Conservation (phyloP, 2,888 invertebrate species). For the Eristalinus aeneus region DNA sequence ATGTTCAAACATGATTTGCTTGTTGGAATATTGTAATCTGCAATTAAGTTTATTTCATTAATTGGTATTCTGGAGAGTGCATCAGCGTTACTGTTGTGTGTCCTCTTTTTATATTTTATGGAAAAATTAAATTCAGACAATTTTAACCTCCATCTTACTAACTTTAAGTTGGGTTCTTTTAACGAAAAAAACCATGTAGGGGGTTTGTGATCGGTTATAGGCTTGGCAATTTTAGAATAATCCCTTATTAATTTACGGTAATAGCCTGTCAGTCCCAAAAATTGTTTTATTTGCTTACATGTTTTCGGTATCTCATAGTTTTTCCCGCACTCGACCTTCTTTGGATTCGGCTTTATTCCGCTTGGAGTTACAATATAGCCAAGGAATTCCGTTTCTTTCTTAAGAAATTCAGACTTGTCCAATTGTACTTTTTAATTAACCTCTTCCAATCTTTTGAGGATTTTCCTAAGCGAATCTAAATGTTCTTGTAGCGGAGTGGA, state of each 20-base stretch:
- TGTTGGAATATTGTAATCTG: no score
- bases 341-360: slow-evolving; percentile 26
- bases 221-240: not conserved
- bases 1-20: no score
- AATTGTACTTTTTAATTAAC: slow-evolving; percentile 18
- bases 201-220: no score
- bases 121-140: no score
- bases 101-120: no score
- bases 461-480: not conserved
- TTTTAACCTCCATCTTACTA: no score
- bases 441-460: not conserved
- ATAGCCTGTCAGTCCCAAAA: slow-evolving; percentile 15
- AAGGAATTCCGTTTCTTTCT: slow-evolving; percentile 23
- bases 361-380: not conserved
- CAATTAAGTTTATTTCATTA: no score
- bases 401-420: slow-evolving; percentile 7
- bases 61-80: no score
- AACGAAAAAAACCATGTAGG: no score
- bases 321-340: slow-evolving; percentile 2
- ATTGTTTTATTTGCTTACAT: slow-evolving; percentile 11
- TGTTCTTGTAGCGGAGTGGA: slow-evolving; percentile 1
- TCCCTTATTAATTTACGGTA: not conserved
- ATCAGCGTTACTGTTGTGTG: no score
- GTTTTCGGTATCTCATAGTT: slow-evolving; percentile 13
- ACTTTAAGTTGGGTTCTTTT: no score